Evolutionary conservation across 2,888 invertebrate genomes (phyloP).

Genomic region (Pachydiplax longipennis): DNA sequence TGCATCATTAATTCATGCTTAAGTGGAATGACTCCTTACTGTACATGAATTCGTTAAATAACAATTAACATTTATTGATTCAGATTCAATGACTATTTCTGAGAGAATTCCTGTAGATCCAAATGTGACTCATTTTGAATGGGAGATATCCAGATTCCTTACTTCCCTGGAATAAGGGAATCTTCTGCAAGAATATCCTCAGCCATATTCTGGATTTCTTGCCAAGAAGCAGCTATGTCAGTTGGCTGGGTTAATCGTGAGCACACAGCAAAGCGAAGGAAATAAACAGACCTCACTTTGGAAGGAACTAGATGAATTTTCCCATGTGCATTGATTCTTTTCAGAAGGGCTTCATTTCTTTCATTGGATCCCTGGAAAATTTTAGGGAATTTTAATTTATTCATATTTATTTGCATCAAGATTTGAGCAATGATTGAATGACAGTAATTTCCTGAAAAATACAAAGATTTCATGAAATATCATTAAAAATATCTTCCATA

Average conservation of each 20-base stretch:
- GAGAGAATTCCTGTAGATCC: too few relatives aligned
- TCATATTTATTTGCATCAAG: too few relatives aligned
- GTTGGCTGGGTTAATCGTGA: conserved; percentile 80
- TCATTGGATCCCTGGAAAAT: conserved; percentile 74
- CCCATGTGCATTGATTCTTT: conserved; percentile 86
- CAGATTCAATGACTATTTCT: too few relatives aligned
- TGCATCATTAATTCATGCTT: too few relatives aligned
- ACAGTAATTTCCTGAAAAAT: too few relatives aligned
- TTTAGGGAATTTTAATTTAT: neutral
- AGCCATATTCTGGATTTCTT: conserved; percentile 79
- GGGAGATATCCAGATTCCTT: neutral
- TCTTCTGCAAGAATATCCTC: conserved; percentile 64
- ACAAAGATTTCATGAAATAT: too few relatives aligned
- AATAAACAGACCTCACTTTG: conserved; percentile 82
- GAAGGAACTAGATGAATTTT: conserved; percentile 93
- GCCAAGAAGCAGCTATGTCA: conserved; percentile 88
- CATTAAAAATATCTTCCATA: too few relatives aligned
- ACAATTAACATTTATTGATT: too few relatives aligned
- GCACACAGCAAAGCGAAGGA: conserved; percentile 89
- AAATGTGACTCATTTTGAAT: neutral
- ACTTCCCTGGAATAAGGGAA: conserved; percentile 16
- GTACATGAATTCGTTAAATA: too few relatives aligned
- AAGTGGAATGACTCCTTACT: too few relatives aligned
- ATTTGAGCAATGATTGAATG: too few relatives aligned
- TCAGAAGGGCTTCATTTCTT: conserved; percentile 79